Evolutionary conservation across 2,113 vertebrate species (phyloP), one percentile per base, ranked within the genome.

Genomic region (Nothoprocta pentlandii): DNA sequence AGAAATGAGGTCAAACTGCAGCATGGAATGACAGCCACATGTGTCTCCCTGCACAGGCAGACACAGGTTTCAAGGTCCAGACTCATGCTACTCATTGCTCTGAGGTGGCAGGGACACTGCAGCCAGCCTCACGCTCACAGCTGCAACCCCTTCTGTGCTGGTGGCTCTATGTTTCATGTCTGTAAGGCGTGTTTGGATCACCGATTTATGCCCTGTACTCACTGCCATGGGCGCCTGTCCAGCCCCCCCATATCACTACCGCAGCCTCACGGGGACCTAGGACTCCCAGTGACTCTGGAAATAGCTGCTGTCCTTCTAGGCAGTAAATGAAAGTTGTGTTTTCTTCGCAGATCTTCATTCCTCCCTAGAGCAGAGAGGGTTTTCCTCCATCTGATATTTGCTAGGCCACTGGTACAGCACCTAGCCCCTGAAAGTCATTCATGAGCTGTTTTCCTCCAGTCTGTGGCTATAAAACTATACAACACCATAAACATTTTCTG

Each of bases 401-500:
- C 58, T 79, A 94, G 77, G 89, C 74, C 53, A 89, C 54, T 68
- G 80, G 51, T 89, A 84, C 83, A 96, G 87, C 95, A 80, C 79
- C 87, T 70, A 77, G 58, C 85, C 80, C 80, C 51, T 64, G 3
- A 84, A 94, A 96, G 79, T 78, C 84, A 95, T 85, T 96, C 94
- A 96, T 88, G 97, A 97, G 91, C 76, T 94, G 46, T 92, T 97
- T 96, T 97, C 90, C 93, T 97, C 96, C 97, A 96, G 94, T 97
- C 94, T 91, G 81, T 90, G 94, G 92, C 94, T 97, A 96, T 97
- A 98, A 98, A 98, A 98, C 90, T 97, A 97, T 97, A 97, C 92
- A 97, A 95, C 94, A 94, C 96, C 96, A 97, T 97, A 97, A 98
- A 97, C 74, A 94, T 97, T 98, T 93, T 98, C 97, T 79, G 59